Evolutionary conservation across 2,797 vertebrate species (phyloP).

Genomic region (Crax fasciolata): DNA sequence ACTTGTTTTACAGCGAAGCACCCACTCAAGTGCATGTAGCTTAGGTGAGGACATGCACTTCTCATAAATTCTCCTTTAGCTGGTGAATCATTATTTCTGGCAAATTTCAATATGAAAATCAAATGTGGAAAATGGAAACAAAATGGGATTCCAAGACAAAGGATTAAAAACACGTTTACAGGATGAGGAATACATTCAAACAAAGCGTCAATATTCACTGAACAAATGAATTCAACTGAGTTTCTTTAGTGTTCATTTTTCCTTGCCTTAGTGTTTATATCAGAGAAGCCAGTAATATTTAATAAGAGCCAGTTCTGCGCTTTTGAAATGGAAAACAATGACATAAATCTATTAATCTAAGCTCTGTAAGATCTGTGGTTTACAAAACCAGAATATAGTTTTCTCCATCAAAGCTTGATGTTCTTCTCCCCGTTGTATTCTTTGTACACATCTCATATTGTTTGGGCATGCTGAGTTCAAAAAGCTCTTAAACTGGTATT

Average conservation of each 20-base stretch:
- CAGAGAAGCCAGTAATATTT: neutral
- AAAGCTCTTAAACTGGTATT: neutral
- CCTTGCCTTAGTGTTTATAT: neutral
- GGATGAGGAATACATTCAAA: neutral
- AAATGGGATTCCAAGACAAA: neutral
- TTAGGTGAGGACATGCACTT: neutral
- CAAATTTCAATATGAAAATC: neutral
- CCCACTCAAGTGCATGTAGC: rapidly evolving
- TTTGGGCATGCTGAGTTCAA: neutral
- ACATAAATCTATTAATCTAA: conserved; percentile 13
- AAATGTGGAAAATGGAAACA: neutral
- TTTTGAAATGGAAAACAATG: conserved; percentile 44
- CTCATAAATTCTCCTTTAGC: neutral
- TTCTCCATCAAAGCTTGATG: neutral
- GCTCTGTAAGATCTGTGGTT: neutral
- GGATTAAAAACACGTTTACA: neutral
- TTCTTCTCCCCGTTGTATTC: neutral
- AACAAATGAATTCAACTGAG: neutral
- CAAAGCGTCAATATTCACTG: neutral
- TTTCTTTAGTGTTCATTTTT: neutral
- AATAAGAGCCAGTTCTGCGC: neutral
- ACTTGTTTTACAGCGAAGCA: neutral
- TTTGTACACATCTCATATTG: neutral
- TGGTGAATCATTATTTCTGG: neutral
- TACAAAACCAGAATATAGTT: neutral